Base-by-base conservation (phyloP, 1,140 invertebrate species). In the Dendroctonus valens region DNA sequence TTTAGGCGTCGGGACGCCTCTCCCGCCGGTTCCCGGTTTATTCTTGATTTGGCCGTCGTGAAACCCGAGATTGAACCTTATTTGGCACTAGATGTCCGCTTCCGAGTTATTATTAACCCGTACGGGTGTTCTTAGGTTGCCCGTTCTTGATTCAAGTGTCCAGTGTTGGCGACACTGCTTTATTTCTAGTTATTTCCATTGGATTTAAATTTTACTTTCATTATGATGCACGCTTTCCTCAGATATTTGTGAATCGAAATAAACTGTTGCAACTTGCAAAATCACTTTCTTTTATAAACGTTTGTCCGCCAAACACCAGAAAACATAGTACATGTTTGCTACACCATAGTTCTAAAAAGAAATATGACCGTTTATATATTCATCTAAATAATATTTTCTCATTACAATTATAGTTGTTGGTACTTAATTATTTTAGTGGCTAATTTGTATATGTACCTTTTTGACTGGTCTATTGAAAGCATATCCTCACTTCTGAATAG, bases 11-110 rank as follows among this genome's bases (percentile, higher is more conserved):
- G 41, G 65, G 77, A 74, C 74, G 74, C 75, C 72, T 70, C 70
- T 72, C 73, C 70, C 72, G 71, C 69, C 71, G 65, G 49, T 51
- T 51, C 61, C 57, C 62, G 71, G 73, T 75, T 76, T 76, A 77
- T 76, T 75, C 76, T 79, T 70, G 73, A 77, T 76, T 77, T 74
- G 76, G 76, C 64, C 70, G 71, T 74, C 65, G 54, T 75, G 77
- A 77, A 79, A 79, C 73, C 72, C 75, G 77, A 79, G 77, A 77
- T 78, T 77, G 75, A 74, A 73, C 77, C 76, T 68, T 77, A 79
- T 78, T 77, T 72, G 76, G 77, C 69, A 73, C 69, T 75, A 70
- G 70, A 67, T 68, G 62, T 49, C 57, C 63, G 69, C 62, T 68
- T 67, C 73, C 49, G 57, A 70, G 72, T 74, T 77, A 77, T 77